phyloP scores from a whole-genome alignment of 2,797 vertebrate species.

The Lophius americanus region DNA sequence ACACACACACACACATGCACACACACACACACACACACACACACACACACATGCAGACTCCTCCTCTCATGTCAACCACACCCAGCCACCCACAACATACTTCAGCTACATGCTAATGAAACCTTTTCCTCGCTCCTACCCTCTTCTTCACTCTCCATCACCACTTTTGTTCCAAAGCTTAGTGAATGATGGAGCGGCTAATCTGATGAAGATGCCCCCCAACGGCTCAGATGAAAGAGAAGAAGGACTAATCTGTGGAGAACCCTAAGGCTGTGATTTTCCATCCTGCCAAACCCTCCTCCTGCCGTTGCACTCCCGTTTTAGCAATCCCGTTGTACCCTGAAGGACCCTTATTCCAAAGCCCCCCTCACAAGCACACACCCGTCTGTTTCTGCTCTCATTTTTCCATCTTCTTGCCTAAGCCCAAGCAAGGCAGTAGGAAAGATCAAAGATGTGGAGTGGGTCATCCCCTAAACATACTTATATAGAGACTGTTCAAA shows the following conservation, averaged over 20 bases:
- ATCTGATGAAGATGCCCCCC: conserved; percentile 59
- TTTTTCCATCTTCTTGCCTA: conserved; percentile 30
- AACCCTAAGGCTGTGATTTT: conserved; percentile 65
- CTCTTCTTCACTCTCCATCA: conserved; percentile 28
- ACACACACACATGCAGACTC: not conserved
- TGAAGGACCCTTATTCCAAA: conserved; percentile 57
- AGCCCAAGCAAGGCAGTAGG: conserved; percentile 34
- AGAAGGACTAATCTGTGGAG: conserved; percentile 68
- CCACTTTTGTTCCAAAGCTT: conserved; percentile 68
- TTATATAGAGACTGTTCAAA: conserved; percentile 48
- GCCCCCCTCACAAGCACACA: conserved; percentile 26
- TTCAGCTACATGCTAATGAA: conserved; percentile 34
- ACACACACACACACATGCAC: no score
- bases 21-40: no score
- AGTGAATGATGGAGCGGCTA: conserved; percentile 73
- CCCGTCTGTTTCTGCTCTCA: not conserved
- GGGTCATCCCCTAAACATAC: conserved; percentile 54
- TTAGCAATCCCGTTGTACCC: conserved; percentile 55
- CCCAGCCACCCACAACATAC: conserved; percentile 44
- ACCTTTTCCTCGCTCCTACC: conserved; percentile 27
- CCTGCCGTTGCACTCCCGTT: conserved; percentile 43
- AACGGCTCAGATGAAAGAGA: conserved; percentile 71
- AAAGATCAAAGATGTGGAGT: conserved; percentile 54
- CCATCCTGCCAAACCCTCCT: conserved; percentile 49
- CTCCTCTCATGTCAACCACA: conserved; percentile 37